Base-by-base conservation (phyloP, 2,888 invertebrate genomes). In the Augochlorella aurata region DNA sequence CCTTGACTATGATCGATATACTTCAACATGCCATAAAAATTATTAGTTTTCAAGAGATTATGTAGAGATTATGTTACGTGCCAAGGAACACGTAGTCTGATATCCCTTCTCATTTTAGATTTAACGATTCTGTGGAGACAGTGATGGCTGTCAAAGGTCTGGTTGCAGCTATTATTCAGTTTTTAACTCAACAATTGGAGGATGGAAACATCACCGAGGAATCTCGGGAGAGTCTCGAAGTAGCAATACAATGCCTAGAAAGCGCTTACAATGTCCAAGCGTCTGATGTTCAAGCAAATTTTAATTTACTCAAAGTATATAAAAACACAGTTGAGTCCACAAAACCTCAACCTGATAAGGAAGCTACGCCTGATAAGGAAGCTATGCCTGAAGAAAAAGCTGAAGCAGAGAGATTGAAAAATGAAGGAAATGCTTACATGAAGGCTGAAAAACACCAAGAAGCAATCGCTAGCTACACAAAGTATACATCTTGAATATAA, bases 211-310 rank as follows among this genome's bases (percentile, higher is more conserved):
- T 93, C 70, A 91, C 91, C 91, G 94, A 88, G 72, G 94, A 89
- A 90, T 95, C 90, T 91, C 94, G 95, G 79, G 98, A 98, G 93
- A 97, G 97, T 92, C 94, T 98, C 72, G 98, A 98, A 95, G 99
- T 99, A 79, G 98, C 98, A 58, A 96, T 97, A 87, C 99, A 99
- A 94, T 99, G 99, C 94, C 95, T 99, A 88, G 98, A 99, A 94
- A 97, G 97, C 69, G 97, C 98, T 10, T 99, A 97, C 93, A 96
- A 96, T 87, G 94, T 98, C 1, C 94, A 94, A 63, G 93, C 94
- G 1, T 94, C 94, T 10, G 95, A 95, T 79, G 91, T 92, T 80
- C 86, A 92, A 87, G 74, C 88, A 16, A 89, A 92, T 84, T 91
- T 95, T 63, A 94, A 95, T 87, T 91, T 95, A 52, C 93, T 94